A percentile compares a stretch with the other conserved stretches of the same genome.
phyloP scores from a whole-genome alignment of 2,888 invertebrate genomes.

The Apotomis betuletana region DNA sequence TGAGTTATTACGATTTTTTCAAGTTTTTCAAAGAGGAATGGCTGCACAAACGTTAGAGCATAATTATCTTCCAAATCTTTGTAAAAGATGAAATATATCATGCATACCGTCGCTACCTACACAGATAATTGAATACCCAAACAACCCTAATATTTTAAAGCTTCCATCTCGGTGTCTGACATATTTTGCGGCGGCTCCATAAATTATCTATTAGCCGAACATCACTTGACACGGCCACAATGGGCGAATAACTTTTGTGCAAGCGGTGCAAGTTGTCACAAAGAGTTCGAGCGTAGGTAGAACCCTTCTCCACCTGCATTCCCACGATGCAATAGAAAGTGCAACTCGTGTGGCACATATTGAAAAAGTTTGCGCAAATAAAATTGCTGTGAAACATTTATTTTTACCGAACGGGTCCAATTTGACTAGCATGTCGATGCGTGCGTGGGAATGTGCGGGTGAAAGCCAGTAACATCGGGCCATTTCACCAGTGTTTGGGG shows the following conservation, averaged over 20 bases:
- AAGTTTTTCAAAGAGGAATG: conserved; percentile 43
- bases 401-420: conserved; percentile 70
- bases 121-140: conserved; percentile 56
- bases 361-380: conserved; percentile 78
- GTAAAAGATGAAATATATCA: conserved; percentile 57
- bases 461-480: neutral
- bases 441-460: conserved; percentile 48
- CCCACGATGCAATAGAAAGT: conserved; percentile 81
- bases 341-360: conserved; percentile 55
- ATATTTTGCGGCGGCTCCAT: conserved; percentile 70
- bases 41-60: conserved; percentile 55
- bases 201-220: conserved; percentile 82
- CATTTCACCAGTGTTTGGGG: conserved; percentile 19
- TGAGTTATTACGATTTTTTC: conserved; percentile 1
- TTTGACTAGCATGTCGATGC: conserved; percentile 62
- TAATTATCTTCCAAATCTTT: conserved; percentile 69
- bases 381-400: conserved; percentile 74
- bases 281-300: conserved; percentile 59
- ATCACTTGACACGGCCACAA: conserved; percentile 79
- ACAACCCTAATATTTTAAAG: conserved; percentile 79
- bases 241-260: conserved; percentile 78
- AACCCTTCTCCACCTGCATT: conserved; percentile 83
- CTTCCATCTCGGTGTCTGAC: conserved; percentile 58
- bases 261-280: conserved; percentile 70
- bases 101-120: conserved; percentile 51